A percentile compares a stretch with the other conserved stretches of the same genome.
Evolutionary conservation across 1,140 invertebrate genomes (phyloP).

Genomic region (Stenopsyche tienmushanensis): DNA sequence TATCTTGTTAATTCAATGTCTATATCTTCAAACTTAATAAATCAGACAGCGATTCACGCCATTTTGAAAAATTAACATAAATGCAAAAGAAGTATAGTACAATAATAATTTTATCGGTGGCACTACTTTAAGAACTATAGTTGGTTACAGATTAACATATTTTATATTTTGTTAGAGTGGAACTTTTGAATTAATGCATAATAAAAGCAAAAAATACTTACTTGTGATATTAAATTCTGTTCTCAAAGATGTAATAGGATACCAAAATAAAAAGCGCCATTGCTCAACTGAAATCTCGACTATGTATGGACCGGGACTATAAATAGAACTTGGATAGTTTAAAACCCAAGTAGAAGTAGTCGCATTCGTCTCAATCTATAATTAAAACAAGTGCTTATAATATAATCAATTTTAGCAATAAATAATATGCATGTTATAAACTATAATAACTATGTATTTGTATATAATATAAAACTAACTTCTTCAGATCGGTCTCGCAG

Average conservation of each 20-base stretch:
- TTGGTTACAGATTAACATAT: no score
- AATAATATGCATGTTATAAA: background rate
- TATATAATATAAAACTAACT: slow-evolving; percentile 43
- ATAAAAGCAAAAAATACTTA: slow-evolving; percentile 46
- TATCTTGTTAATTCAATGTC: no score
- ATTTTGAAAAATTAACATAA: no score
- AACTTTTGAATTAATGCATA: no score
- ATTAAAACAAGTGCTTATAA: slow-evolving; percentile 34
- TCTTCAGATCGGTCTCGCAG: slow-evolving; percentile 40
- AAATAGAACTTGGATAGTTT: slow-evolving; percentile 56
- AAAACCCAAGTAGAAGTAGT: slow-evolving; percentile 58
- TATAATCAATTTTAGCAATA: background rate
- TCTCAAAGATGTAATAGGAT: slow-evolving; percentile 47
- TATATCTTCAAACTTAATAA: no score
- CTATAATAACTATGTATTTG: slow-evolving; percentile 8
- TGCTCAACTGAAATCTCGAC: slow-evolving; percentile 61
- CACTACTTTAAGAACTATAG: no score
- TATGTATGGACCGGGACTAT: slow-evolving; percentile 60
- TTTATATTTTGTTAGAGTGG: no score
- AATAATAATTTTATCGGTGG: no score
- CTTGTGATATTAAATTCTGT: slow-evolving; percentile 62
- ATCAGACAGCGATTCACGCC: no score
- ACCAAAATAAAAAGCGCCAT: slow-evolving; percentile 48
- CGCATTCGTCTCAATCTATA: slow-evolving; percentile 46
- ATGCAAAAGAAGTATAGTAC: no score